Percentiles rank a stretch among this genome's conserved stretches.
Conservation (phyloP, 2,113 vertebrate species). For the Tachysurus fulvidraco region DNA sequence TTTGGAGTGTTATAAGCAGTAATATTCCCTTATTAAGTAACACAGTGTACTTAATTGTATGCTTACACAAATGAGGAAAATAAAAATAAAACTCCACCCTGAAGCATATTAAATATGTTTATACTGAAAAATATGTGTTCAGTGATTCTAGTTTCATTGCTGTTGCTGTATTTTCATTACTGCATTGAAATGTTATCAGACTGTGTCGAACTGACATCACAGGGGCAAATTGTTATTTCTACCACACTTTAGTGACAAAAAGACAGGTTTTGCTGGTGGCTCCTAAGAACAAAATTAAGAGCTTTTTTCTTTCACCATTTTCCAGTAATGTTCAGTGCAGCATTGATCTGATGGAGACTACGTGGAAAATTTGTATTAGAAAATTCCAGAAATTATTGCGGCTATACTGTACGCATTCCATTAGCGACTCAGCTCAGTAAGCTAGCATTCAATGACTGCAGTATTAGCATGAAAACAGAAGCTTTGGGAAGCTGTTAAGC, state of each 20-base stretch:
- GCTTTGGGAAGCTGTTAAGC: not conserved
- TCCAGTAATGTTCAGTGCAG: not conserved
- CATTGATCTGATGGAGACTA: not conserved
- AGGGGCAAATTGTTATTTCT: not conserved
- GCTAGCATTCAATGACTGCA: not conserved
- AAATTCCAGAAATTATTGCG: not conserved
- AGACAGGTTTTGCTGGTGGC: not conserved
- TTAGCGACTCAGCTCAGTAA: not conserved
- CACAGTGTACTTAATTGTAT: not conserved
- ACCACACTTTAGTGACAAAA: not conserved
- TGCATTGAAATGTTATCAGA: not conserved
- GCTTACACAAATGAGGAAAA: not conserved
- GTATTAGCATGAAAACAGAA: not conserved
- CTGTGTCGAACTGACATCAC: not conserved
- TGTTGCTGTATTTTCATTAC: not conserved
- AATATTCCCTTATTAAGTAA: conserved; percentile 24
- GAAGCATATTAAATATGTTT: not conserved
- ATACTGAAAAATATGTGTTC: not conserved
- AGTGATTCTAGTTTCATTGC: not conserved
- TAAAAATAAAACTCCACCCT: not conserved
- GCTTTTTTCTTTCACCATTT: not conserved
- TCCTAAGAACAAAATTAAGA: not conserved
- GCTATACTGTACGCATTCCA: not conserved
- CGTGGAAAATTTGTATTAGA: not conserved
- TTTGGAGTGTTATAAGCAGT: not conserved